phyloP scores from a whole-genome alignment of 2,888 invertebrate genomes.

The Dastarcus helophoroides region DNA sequence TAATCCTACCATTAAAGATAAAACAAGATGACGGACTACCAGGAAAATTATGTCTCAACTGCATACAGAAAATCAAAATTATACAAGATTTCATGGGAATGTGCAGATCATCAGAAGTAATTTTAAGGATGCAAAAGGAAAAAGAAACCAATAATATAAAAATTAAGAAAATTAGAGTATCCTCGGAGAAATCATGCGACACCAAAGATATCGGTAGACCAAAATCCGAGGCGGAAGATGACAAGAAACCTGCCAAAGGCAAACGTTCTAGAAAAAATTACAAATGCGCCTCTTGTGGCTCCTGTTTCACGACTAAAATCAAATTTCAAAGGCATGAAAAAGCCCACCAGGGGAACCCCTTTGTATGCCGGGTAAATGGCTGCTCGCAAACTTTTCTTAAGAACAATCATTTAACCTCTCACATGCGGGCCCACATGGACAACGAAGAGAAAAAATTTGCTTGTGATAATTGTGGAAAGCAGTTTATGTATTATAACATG shows the following conservation, averaged over 20 bases:
- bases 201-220: not conserved
- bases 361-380: conserved; percentile 20
- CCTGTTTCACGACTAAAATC: conserved; percentile 20
- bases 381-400: conserved; percentile 20
- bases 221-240: not conserved
- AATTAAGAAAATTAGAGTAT: not conserved
- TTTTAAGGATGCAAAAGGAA: not conserved
- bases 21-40: not conserved
- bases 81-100: conserved; percentile 16
- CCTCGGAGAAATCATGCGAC: not conserved
- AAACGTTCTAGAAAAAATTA: too few relatives aligned
- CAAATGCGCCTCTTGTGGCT: conserved; percentile 17
- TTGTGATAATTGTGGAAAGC: conserved; percentile 24
- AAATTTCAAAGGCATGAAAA: conserved; percentile 20
- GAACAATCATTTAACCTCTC: conserved; percentile 18
- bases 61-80: conserved; percentile 12
- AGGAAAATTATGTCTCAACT: conserved; percentile 15
- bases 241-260: too few relatives aligned
- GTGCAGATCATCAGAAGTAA: conserved; percentile 17
- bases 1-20: not conserved
- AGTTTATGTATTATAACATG: conserved; percentile 25
- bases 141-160: not conserved
- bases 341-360: conserved; percentile 19
- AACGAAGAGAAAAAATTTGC: conserved; percentile 18
- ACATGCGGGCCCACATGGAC: conserved; percentile 21